Conservation (phyloP, 2,888 invertebrate genomes). For the Drosophila maculinotata region DNA sequence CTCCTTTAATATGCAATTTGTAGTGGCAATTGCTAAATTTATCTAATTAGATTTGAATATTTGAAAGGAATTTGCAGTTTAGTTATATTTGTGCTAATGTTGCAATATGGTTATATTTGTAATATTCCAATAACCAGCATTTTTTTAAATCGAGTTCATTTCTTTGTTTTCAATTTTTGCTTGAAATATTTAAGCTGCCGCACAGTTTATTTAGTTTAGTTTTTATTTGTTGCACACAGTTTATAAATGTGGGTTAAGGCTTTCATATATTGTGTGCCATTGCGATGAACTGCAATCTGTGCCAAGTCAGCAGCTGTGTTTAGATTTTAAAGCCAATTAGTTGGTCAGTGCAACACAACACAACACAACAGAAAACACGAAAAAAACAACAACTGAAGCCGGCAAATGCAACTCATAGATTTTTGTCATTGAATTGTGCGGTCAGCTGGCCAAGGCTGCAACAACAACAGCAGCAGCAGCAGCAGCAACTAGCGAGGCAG, state of each 20-base stretch:
- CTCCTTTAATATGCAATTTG: no score
- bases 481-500: conserved; percentile 18
- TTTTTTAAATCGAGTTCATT: no score
- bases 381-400: conserved; percentile 24
- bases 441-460: conserved; percentile 53
- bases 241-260: conserved; percentile 51
- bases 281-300: conserved; percentile 52
- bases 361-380: conserved; percentile 15
- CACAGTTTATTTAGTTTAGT: not conserved
- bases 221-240: conserved; percentile 3
- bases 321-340: conserved; percentile 75
- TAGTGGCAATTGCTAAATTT: no score
- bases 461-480: conserved; percentile 9
- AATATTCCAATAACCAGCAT: no score
- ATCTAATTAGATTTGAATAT: no score
- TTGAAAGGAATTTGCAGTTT: no score
- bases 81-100: no score
- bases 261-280: conserved; percentile 40
- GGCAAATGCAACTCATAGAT: conserved; percentile 47
- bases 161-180: no score
- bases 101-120: no score
- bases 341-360: conserved; percentile 41
- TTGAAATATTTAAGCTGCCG: not conserved
- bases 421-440: conserved; percentile 57
- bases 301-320: conserved; percentile 62